These are phyloP conservation scores for Dryobota labecula DNA, from an alignment of 2,888 invertebrate species.

Conservation along the genomic window DNA sequence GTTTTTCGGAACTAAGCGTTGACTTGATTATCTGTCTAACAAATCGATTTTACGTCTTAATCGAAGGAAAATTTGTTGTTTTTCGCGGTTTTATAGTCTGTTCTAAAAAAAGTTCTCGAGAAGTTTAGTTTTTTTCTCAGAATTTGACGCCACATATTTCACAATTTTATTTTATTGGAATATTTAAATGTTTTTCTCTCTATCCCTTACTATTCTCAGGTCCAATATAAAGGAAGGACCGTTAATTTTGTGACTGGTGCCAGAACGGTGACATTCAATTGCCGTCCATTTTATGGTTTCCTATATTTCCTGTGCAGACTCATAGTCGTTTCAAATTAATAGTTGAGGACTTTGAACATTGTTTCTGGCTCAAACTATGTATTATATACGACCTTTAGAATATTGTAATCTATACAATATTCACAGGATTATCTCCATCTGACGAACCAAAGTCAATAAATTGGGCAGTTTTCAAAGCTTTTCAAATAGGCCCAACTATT, in stretches of 20 bases:
- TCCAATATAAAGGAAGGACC: constrained; percentile 25
- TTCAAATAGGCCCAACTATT: constrained; percentile 67
- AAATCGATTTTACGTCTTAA: constrained; percentile 79
- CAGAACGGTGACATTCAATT: constrained; percentile 49
- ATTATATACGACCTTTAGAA: constrained; percentile 5
- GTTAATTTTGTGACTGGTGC: constrained; percentile 40
- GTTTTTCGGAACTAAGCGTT: constrained; percentile 72
- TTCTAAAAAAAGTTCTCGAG: constrained; percentile 39
- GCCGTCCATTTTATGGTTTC: constrained; percentile 42
- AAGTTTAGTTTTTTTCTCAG: background rate
- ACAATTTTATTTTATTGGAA: constrained; percentile 19
- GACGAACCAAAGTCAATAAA: constrained; percentile 44
- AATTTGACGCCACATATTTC: constrained; percentile 17
- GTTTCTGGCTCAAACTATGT: constrained; percentile 38
- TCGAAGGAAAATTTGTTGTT: constrained; percentile 68
- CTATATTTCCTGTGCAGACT: constrained; percentile 35
- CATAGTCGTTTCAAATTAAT: constrained; percentile 43
- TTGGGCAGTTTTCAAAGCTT: constrained; percentile 56
- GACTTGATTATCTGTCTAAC: constrained; percentile 74
- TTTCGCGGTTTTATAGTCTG: constrained; percentile 62
- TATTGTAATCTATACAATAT: constrained; percentile 17
- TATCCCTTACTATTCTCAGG: constrained; percentile 21
- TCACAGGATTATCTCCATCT: constrained; percentile 11
- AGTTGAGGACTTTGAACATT: constrained; percentile 34
- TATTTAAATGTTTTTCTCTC: constrained; percentile 21